These are phyloP conservation scores for Ailurus styani DNA, from an alignment of 2,113 vertebrate genomes.

Conservation along the genomic window DNA sequence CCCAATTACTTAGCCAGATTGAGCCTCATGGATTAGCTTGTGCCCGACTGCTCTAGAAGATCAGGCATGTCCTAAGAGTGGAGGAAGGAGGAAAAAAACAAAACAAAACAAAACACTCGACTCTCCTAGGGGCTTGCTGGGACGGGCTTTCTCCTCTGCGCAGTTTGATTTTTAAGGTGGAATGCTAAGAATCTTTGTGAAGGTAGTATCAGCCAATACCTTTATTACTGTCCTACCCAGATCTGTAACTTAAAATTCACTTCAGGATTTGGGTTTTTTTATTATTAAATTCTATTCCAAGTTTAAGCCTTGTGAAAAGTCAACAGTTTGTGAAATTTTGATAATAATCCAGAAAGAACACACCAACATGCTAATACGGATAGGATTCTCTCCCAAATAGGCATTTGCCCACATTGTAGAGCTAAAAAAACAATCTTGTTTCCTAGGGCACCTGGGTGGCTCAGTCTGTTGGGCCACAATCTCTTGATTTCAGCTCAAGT, in stretches of 20 bases:
- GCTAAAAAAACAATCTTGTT: neutral
- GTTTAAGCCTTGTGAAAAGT: neutral
- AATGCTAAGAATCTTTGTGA: constrained; percentile 77
- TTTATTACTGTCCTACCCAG: neutral
- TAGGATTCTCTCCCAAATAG: neutral
- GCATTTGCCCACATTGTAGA: neutral
- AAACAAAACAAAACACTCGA: neutral
- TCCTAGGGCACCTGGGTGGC: neutral
- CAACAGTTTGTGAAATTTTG: neutral
- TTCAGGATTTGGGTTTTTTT: neutral
- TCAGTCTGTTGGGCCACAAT: neutral
- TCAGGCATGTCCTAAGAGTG: constrained; percentile 36
- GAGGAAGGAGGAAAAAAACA: neutral
- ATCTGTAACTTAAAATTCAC: neutral
- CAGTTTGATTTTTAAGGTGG: constrained; percentile 84
- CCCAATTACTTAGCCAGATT: constrained; percentile 58
- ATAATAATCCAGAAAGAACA: constrained; percentile 27
- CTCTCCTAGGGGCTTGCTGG: constrained; percentile 38
- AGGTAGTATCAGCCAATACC: neutral
- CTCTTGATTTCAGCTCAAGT: neutral
- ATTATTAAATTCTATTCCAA: neutral
- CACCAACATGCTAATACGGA: constrained; percentile 23
- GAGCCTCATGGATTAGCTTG: constrained; percentile 36
- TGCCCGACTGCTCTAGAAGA: constrained; percentile 29
- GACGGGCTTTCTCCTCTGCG: constrained; percentile 75